These are phyloP conservation scores for Pogonus chalceus DNA, from an alignment of 1,140 invertebrate genomes.

Conservation along the genomic window DNA sequence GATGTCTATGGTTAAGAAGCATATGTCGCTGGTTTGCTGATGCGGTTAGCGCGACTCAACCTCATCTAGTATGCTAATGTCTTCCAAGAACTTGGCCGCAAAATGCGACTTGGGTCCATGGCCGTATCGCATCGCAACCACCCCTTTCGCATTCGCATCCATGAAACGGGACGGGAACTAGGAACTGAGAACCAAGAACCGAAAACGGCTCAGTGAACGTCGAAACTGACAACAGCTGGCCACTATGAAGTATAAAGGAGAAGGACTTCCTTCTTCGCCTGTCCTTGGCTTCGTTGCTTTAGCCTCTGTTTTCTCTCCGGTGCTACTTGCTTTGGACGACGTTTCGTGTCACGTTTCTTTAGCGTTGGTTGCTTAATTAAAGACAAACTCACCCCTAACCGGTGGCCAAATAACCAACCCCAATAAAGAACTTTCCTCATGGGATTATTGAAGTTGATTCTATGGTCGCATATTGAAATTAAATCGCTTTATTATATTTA, in stretches of 20 bases:
- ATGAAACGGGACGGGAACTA: too few relatives aligned
- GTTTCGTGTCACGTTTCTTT: constrained; percentile 6
- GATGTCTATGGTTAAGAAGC: not conserved
- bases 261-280: constrained; percentile 15
- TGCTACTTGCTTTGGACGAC: constrained; percentile 8
- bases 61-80: constrained; percentile 28
- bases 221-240: constrained; percentile 22
- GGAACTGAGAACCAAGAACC: not conserved
- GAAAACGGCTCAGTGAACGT: too few relatives aligned
- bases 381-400: constrained; percentile 1
- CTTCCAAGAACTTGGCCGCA: constrained; percentile 22
- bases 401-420: not conserved
- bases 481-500: too few relatives aligned
- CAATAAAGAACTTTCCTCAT: constrained; percentile 1
- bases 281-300: not conserved
- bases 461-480: too few relatives aligned
- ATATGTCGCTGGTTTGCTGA: constrained; percentile 11
- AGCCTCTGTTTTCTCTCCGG: not conserved
- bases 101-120: constrained; percentile 7
- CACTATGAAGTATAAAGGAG: constrained; percentile 28
- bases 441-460: too few relatives aligned
- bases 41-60: constrained; percentile 15
- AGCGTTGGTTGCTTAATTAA: not conserved
- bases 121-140: too few relatives aligned
- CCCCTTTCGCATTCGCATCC: too few relatives aligned